These are phyloP conservation scores for crab-eating macaque (Macaca fascicularis) DNA, from an alignment of 2,113 vertebrate species.

Conservation along the genomic window T2T-MFA8v1.1 NC_088376.1:89404501-89405000, in stretches of 20 bases:
- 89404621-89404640: no score
- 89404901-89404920: not conserved
- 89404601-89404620: no score
- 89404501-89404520: no score
- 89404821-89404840: not conserved
- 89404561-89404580: no score
- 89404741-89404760: conserved; percentile 31
- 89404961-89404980: not conserved
- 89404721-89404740: conserved; percentile 38
- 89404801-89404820: not conserved
- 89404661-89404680: no score
- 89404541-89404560: no score
- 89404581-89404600: no score
- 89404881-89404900: not conserved
- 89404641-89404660: no score
- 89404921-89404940: not conserved
- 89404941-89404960: not conserved
- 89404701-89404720: conserved; percentile 32
- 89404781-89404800: not conserved
- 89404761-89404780: not conserved
- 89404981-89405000: not conserved
- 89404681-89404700: conserved; percentile 36
- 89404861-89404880: conserved; percentile 6
- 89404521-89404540: no score
- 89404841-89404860: not conserved